Base-by-base conservation (phyloP, 2,888 invertebrate genomes). In the Eudemis profundana region DNA sequence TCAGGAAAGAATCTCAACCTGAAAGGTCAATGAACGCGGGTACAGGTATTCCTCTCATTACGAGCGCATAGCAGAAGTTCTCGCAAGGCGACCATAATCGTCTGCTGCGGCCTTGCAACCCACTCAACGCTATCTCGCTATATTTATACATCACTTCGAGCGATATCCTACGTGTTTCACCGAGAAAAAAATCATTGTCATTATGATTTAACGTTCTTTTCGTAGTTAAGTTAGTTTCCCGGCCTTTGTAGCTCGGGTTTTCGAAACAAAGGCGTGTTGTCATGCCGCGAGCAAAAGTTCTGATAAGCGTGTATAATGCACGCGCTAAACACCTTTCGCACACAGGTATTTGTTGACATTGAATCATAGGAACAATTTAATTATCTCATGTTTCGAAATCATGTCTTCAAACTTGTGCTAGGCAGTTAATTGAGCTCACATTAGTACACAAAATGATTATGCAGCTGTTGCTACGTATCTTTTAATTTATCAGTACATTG, bases 31-130 rank as follows among this genome's bases (percentile, higher is more conserved):
- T 50, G 50, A 36, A 50, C 63, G 63, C 63, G 17, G 12, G 19
- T 27, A 33, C 49, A 50, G 33, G 50, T 57, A 63, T 50, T 57
- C 47, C 40, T 47, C 46, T 64, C 49, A 33, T 27, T 51, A 33
- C 27, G 10, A 29, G 15, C 63, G 57, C 49, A 23, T 42, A 49
- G n/a, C 15, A 27, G 19, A 8, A 36, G 42, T 44, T 59, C 50
- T 27, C 44, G 14, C 50, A n/a, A n/a, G n/a, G 53, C 17, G 17
- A 23, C 46, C 21, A 42, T 29, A 23, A 49, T 42, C 21, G 15
- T 23, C 50, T 47, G 53, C 46, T 46, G 38, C 23, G 47, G 50
- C 64, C 59, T 65, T 65, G 64, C 59, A 36, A 27, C 65, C 65
- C 59, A 60, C 59, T 15, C 29, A 57, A 46, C 8, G 10, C 23